A percentile compares a stretch with the other conserved stretches of the same genome.
phyloP scores from a whole-genome alignment of 2,797 vertebrate genomes.

The Tokudaia tokunoshimensis region DNA sequence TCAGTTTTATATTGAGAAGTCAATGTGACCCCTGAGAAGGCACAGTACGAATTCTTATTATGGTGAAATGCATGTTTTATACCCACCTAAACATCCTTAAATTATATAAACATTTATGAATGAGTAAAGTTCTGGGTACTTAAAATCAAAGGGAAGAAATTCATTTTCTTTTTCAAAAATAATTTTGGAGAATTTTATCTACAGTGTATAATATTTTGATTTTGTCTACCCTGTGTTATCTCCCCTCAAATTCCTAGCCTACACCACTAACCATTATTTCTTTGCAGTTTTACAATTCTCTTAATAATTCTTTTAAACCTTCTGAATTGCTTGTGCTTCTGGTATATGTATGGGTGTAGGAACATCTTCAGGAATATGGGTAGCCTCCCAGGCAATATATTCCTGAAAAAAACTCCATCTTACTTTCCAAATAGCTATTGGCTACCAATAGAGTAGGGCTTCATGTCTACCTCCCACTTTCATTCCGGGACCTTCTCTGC shows the following conservation, averaged over 20 bases:
- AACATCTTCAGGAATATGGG: not conserved
- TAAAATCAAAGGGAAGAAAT: slow-evolving; percentile 26
- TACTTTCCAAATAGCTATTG: not conserved
- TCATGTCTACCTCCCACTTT: not conserved
- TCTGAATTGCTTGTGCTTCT: not conserved
- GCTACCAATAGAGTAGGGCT: not conserved
- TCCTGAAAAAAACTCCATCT: not conserved
- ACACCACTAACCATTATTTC: not conserved
- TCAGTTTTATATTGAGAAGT: slow-evolving; percentile 24
- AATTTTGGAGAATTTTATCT: not conserved
- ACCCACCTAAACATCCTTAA: not conserved
- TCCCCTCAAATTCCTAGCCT: not conserved
- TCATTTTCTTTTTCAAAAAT: not conserved
- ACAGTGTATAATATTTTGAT: not conserved
- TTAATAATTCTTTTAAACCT: not conserved
- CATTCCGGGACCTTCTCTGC: not conserved
- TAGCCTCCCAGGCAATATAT: not conserved
- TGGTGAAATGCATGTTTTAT: not conserved
- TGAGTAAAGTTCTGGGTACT: not conserved
- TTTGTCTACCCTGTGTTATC: not conserved
- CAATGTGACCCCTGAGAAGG: not conserved
- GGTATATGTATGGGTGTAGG: not conserved
- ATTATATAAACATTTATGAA: slow-evolving; percentile 18
- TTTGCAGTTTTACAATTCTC: not conserved
- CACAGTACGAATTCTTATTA: not conserved